Evolutionary conservation across 1,140 invertebrate genomes (phyloP), one percentile per base, ranked within the genome.

Genomic region (Centruroides vittatus): DNA sequence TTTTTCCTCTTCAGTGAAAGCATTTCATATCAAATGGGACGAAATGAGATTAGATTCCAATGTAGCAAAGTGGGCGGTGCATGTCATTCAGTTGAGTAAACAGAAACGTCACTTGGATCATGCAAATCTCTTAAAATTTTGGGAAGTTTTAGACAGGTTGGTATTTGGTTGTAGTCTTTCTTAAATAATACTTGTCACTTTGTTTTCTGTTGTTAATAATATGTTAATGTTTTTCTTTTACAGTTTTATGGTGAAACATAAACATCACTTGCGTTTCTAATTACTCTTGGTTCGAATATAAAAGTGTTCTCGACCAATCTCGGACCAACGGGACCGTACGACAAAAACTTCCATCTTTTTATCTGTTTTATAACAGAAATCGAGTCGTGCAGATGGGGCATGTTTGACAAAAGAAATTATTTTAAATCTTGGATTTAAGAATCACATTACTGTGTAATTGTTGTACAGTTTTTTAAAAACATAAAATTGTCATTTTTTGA

Each of bases 11-110:
- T 7, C 73, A 95, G 92, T 98, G 71, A 90, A 86, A 75, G 96
- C 91, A 49, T 99, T 98, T 78, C 96, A 99, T 75, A 78, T 99
- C 66, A 98, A 98, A 77, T 98, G 86, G 74, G 88, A 93, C 70
- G 94, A 98, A 75, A 87, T 96, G 81, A 88, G 86, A 70, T 67
- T 97, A 65, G 95, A 99, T 73, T 75, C 82, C 8, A 99, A 98
- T 75, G 92, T 99, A 48, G 85, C 83, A 35, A 88, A 92, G 67
- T 99, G 96, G 96, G 88, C 89, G 35, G 96, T 99, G 0, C 87
- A 86, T 35, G 84, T 98, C 12, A 84, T 99, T 53, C 84, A 92
- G 73, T 76, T 99, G 6, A 95, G 92, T 57, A 80, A 89, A 69
- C 88, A 86, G 55, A 95, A 95, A 78, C 78, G 96, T 47, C 95